A percentile compares a stretch with the other conserved stretches of the same genome.
phyloP scores from a whole-genome alignment of 2,888 invertebrate genomes.

The Macroteleia sp. region DNA sequence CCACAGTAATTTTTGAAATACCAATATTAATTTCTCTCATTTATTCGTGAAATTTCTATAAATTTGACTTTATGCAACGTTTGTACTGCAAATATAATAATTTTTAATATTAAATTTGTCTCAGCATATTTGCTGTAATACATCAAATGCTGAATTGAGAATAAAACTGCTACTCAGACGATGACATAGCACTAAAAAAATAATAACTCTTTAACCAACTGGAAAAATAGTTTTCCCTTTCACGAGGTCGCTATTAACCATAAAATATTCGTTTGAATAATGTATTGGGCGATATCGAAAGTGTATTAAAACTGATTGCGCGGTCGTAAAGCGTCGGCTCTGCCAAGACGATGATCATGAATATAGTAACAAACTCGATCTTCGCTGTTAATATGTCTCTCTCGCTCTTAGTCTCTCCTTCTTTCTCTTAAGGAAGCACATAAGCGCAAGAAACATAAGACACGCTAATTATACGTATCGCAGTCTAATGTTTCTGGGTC shows the following conservation, averaged over 20 bases:
- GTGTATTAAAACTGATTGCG: conserved; percentile 22
- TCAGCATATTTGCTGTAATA: too few species aligned
- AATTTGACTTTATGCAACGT: too few species aligned
- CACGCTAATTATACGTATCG: conserved; percentile 44
- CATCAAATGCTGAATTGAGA: too few species aligned
- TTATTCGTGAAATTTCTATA: too few species aligned
- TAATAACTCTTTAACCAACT: not conserved
- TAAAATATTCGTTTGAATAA: conserved; percentile 31
- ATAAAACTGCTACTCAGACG: too few species aligned
- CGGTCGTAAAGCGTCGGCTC: conserved; percentile 5
- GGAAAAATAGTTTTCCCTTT: conserved; percentile 12
- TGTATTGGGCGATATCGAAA: conserved; percentile 25
- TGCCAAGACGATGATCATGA: conserved; percentile 10
- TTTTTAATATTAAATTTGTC: too few species aligned
- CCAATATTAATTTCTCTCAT: too few species aligned
- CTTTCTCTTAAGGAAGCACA: not conserved
- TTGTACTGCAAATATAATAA: too few species aligned
- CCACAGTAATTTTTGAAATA: too few species aligned
- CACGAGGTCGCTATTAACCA: not conserved
- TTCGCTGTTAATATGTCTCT: not conserved
- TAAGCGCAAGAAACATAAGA: conserved; percentile 27
- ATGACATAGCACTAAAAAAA: too few species aligned
- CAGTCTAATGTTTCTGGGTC: conserved; percentile 1
- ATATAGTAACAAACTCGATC: conserved; percentile 1
- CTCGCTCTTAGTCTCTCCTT: too few species aligned